Conservation (phyloP, 2,797 vertebrate genomes). For the Aulostomus chinensis region DNA sequence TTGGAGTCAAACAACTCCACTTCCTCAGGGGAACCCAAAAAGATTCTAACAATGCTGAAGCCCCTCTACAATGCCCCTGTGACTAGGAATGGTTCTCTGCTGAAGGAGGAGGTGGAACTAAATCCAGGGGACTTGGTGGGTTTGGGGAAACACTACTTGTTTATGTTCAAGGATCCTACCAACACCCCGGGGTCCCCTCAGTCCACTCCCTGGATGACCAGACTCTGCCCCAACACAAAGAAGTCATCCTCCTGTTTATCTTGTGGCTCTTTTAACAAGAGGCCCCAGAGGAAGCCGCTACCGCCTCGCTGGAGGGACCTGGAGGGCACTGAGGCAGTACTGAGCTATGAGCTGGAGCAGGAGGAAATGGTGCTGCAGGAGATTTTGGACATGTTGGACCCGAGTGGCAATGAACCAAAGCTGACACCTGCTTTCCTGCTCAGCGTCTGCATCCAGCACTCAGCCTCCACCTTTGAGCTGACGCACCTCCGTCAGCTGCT, state of each 20-base stretch:
- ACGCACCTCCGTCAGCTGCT: conserved; percentile 74
- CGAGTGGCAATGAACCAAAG: conserved; percentile 61
- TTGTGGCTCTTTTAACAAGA: conserved; percentile 53
- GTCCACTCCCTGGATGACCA: conserved; percentile 71
- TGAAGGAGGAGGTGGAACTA: conserved; percentile 73
- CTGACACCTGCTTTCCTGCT: conserved; percentile 80
- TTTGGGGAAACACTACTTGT: conserved; percentile 80
- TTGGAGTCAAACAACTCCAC: conserved; percentile 46
- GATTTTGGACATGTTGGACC: conserved; percentile 65
- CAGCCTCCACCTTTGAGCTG: conserved; percentile 64
- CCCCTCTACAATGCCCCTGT: conserved; percentile 74
- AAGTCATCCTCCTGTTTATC: conserved; percentile 50
- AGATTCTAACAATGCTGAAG: conserved; percentile 68
- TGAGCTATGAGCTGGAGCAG: conserved; percentile 72
- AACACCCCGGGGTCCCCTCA: conserved; percentile 34
- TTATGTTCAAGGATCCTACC: conserved; percentile 85
- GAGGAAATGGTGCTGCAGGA: conserved; percentile 76
- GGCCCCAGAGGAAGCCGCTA: conserved; percentile 28
- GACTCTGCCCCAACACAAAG: conserved; percentile 53
- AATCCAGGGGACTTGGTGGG: conserved; percentile 80
- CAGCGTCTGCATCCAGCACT: conserved; percentile 79
- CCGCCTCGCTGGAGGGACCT: conserved; percentile 64
- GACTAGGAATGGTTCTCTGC: conserved; percentile 73
- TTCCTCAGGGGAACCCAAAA: conserved; percentile 46
- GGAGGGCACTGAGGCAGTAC: conserved; percentile 57